These are phyloP conservation scores for Cynaeus angustus DNA, from an alignment of 2,888 invertebrate species.

Conservation along the genomic window DNA sequence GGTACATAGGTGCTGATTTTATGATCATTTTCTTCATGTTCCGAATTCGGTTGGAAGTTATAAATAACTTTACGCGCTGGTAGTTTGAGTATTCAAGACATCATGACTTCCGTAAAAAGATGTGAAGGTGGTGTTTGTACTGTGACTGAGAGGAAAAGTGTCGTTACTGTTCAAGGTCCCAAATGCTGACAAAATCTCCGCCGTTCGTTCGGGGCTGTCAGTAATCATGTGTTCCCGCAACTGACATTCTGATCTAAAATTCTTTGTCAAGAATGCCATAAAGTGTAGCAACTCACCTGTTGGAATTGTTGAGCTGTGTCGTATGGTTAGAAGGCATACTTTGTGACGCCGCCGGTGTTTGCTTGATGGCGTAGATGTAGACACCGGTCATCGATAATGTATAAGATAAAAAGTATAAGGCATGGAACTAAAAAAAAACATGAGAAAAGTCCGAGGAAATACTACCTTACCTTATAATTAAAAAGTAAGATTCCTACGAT, in stretches of 20 bases:
- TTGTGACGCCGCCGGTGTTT: constrained; percentile 73
- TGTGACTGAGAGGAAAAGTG: constrained; percentile 72
- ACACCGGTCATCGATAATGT: constrained; percentile 84
- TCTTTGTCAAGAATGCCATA: too few species aligned
- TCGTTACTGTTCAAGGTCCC: constrained; percentile 72
- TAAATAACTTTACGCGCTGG: constrained; percentile 57
- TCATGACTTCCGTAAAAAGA: constrained; percentile 75
- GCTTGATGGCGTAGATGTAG: constrained; percentile 78
- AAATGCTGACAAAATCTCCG: constrained; percentile 70
- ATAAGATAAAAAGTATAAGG: constrained; percentile 87
- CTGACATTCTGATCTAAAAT: constrained; percentile 65
- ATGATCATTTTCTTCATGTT: neutral
- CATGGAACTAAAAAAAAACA: constrained; percentile 81
- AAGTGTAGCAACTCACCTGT: constrained; percentile 3
- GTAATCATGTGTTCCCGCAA: constrained; percentile 68
- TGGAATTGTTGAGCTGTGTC: constrained; percentile 62
- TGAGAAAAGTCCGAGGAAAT: neutral
- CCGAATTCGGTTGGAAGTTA: too few species aligned
- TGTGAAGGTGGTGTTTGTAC: constrained; percentile 74
- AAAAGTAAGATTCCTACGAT: constrained; percentile 87
- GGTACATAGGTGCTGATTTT: neutral
- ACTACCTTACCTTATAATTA: constrained; percentile 80
- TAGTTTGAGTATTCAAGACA: constrained; percentile 63
- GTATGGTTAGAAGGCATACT: constrained; percentile 61
- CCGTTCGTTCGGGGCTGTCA: constrained; percentile 67